A percentile compares a stretch with the other conserved stretches of the same genome.
These are phyloP conservation scores for Plemyria rubiginata DNA, from an alignment of 2,888 invertebrate genomes.

Conservation along the genomic window DNA sequence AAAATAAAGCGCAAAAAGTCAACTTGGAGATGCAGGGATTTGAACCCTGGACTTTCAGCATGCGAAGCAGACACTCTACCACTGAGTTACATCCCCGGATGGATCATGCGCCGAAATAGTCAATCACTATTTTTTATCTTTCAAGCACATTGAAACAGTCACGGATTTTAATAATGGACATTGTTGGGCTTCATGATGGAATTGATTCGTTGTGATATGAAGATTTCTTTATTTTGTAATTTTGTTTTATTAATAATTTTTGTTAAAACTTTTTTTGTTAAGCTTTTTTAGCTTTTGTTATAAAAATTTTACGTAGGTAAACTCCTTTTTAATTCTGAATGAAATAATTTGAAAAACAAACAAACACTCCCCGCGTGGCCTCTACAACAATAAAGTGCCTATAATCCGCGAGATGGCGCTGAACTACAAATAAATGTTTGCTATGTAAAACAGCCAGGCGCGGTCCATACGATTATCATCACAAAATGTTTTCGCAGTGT, in stretches of 20 bases:
- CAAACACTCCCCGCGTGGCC: slow-evolving; percentile 11
- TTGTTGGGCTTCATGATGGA: too few relatives aligned
- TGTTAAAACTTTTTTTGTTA: too few relatives aligned
- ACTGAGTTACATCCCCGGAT: slow-evolving; percentile 82
- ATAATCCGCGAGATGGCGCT: slow-evolving; percentile 63
- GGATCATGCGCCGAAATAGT: slow-evolving; percentile 5
- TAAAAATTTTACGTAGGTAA: too few relatives aligned
- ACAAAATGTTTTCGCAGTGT: slow-evolving; percentile 67
- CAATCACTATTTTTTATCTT: background rate
- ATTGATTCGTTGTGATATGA: too few relatives aligned
- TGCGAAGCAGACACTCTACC: slow-evolving; percentile 88
- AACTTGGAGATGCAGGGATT: slow-evolving; percentile 86
- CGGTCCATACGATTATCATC: slow-evolving; percentile 48
- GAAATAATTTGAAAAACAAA: background rate
- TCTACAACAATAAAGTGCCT: slow-evolving; percentile 29
- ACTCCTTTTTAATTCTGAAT: too few relatives aligned
- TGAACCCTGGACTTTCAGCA: slow-evolving; percentile 88
- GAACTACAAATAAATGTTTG: slow-evolving; percentile 50
- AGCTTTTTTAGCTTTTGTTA: too few relatives aligned
- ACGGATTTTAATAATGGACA: too few relatives aligned
- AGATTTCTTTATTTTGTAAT: too few relatives aligned
- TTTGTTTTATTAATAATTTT: too few relatives aligned
- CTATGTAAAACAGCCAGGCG: slow-evolving; percentile 46
- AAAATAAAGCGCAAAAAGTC: slow-evolving; percentile 33
- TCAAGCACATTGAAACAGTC: too few relatives aligned